A percentile compares a stretch with the other conserved stretches of the same genome.
Evolutionary conservation across 30 jellyfish, hydroid and myxozoan species (phyloP).

Genomic region (Cassiopea xamachana): DNA sequence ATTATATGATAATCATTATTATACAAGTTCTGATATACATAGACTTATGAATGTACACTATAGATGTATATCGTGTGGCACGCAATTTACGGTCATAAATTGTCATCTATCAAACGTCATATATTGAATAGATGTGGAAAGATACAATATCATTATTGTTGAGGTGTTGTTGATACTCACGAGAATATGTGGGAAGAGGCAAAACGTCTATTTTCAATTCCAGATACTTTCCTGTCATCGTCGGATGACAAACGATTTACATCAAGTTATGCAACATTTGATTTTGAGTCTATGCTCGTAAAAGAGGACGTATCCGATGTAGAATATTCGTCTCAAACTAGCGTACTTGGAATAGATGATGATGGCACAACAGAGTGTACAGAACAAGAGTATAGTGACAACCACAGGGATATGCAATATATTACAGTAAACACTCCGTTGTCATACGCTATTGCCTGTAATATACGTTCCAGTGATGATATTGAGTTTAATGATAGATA

Average conservation of each 20-base stretch:
- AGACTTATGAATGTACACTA: not conserved
- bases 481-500: no score
- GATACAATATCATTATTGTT: not conserved
- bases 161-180: not conserved
- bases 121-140: not conserved
- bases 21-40: not conserved
- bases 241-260: not conserved
- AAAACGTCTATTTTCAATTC: not conserved
- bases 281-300: not conserved
- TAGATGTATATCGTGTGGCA: not conserved
- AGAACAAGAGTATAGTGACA: not conserved
- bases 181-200: not conserved
- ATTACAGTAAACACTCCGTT: not conserved
- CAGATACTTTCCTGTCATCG: not conserved
- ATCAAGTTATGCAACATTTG: not conserved
- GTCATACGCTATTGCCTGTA: not conserved
- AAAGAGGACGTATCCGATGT: not conserved
- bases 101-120: not conserved
- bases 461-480: not conserved
- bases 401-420: not conserved
- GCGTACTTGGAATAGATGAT: not conserved
- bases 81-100: not conserved
- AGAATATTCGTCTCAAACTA: not conserved
- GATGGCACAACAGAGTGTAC: not conserved
- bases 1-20: not conserved